Conservation (phyloP, 2,888 invertebrate species). For the Drosophila mercatorum region DNA sequence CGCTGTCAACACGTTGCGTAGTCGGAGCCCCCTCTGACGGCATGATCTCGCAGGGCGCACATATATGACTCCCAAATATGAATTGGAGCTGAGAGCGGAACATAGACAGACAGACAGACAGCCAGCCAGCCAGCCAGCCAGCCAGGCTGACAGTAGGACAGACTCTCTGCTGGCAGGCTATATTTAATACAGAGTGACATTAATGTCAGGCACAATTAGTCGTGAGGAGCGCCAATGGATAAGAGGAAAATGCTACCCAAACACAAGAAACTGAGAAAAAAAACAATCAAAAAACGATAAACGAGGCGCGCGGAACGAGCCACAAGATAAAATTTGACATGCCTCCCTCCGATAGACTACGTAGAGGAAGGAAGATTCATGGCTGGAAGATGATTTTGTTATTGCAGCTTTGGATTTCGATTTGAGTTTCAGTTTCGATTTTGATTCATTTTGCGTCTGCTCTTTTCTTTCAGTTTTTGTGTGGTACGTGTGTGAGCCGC, state of each 20-base stretch:
- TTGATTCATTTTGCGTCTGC: slow-evolving; percentile 59
- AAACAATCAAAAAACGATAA: slow-evolving; percentile 75
- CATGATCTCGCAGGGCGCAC: slow-evolving; percentile 23
- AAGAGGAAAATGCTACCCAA: slow-evolving; percentile 46
- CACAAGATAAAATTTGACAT: slow-evolving; percentile 71
- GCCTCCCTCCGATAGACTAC: slow-evolving; percentile 8
- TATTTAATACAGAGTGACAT: slow-evolving; percentile 76
- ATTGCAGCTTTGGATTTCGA: slow-evolving; percentile 74
- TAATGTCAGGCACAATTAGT: slow-evolving; percentile 74
- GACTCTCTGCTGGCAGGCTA: slow-evolving; percentile 47
- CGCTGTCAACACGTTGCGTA: slow-evolving; percentile 77
- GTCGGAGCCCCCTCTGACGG: slow-evolving; percentile 39
- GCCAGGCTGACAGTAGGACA: neutral
- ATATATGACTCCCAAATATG: slow-evolving; percentile 62
- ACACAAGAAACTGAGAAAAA: slow-evolving; percentile 48
- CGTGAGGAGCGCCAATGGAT: slow-evolving; percentile 48
- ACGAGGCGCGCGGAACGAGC: slow-evolving; percentile 52
- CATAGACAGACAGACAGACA: neutral
- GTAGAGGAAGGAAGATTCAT: slow-evolving; percentile 22
- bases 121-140: neutral
- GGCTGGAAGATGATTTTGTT: slow-evolving; percentile 58
- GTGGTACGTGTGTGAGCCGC: slow-evolving; percentile 71
- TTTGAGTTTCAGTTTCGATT: slow-evolving; percentile 71
- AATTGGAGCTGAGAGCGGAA: slow-evolving; percentile 59
- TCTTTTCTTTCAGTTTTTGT: slow-evolving; percentile 27